phyloP scores from a whole-genome alignment of 2,797 vertebrate genomes.

The Myotis myotis region DNA sequence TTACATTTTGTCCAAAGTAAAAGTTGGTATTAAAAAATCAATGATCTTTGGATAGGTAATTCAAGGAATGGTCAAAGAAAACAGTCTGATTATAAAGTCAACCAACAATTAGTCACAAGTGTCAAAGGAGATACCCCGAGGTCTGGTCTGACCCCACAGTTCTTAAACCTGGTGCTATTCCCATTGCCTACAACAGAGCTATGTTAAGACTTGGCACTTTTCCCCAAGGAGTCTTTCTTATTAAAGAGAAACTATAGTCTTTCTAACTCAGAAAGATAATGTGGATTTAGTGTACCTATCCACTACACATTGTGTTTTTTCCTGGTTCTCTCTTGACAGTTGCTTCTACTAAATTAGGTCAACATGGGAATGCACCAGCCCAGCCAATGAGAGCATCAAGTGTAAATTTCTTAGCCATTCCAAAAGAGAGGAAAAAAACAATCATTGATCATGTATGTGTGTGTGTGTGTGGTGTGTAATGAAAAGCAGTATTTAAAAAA shows the following conservation, averaged over 20 bases:
- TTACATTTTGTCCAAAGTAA: neutral
- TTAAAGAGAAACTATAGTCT: neutral
- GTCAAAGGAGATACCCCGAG: neutral
- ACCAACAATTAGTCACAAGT: neutral
- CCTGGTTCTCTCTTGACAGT: neutral
- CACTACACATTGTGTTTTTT: neutral
- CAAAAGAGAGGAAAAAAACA: neutral
- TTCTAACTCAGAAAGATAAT: neutral
- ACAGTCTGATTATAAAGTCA: neutral
- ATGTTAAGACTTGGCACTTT: neutral
- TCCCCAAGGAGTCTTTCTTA: neutral
- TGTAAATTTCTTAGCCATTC: neutral
- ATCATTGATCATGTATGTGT: neutral
- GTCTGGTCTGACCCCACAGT: too few species aligned
- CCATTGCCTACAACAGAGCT: neutral
- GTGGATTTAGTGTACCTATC: neutral
- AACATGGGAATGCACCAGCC: neutral
- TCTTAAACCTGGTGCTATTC: too few species aligned
- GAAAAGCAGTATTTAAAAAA: neutral
- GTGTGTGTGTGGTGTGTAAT: neutral
- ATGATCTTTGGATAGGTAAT: neutral
- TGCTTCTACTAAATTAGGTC: neutral
- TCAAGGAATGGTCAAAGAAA: slow-evolving; percentile 23
- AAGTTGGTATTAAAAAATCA: neutral
- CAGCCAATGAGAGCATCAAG: neutral